These are phyloP conservation scores for Melipona bicolor DNA, from an alignment of 2,888 invertebrate species.

Conservation along the genomic window DNA sequence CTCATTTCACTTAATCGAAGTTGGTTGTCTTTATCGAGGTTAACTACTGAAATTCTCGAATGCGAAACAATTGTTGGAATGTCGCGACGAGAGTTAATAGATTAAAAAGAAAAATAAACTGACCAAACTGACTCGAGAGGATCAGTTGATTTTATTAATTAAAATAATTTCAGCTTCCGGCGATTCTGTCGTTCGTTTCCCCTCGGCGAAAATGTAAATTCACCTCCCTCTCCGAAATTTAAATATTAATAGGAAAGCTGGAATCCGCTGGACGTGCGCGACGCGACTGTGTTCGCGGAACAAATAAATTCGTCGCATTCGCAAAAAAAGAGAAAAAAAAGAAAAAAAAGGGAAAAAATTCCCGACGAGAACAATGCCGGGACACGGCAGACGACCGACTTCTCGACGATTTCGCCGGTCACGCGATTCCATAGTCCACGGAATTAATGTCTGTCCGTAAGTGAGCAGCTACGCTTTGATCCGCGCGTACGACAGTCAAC, in stretches of 20 bases:
- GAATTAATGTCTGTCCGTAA: constrained; percentile 33
- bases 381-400: constrained; percentile 67
- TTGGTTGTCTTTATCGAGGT: constrained; percentile 22
- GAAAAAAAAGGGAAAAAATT: constrained; percentile 23
- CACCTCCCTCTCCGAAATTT: background rate
- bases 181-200: background rate
- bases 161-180: background rate
- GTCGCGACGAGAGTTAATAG: background rate
- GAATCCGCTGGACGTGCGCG: background rate
- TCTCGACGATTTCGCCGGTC: constrained; percentile 57
- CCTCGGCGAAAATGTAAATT: background rate
- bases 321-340: background rate
- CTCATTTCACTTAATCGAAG: constrained; percentile 48
- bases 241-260: constrained; percentile 5
- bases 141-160: background rate
- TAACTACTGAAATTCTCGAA: background rate
- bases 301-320: constrained; percentile 7
- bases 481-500: background rate
- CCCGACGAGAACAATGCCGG: constrained; percentile 34
- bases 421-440: constrained; percentile 63
- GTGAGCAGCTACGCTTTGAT: constrained; percentile 21
- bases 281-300: background rate
- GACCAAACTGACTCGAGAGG: background rate
- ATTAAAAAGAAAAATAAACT: background rate
- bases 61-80: background rate